Base-by-base conservation (phyloP, 2,888 invertebrate genomes). In the Boloria euphrosyne region DNA sequence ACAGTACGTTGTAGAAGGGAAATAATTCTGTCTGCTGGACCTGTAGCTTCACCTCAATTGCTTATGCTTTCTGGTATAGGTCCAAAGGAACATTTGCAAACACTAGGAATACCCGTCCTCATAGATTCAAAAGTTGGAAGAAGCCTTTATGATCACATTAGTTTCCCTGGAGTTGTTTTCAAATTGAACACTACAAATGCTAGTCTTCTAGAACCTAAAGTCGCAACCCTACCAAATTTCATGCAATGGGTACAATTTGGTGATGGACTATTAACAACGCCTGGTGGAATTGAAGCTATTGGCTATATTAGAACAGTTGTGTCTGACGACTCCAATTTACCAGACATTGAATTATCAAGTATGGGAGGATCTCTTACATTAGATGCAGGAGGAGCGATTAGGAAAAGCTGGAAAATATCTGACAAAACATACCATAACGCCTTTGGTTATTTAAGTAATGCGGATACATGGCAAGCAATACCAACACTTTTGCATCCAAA, bases 11-110 rank as follows among this genome's bases (percentile, higher is more conserved):
- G 96, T 5, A 93, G 93, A 51, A 95, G 96, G 77, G 97, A 97
- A 88, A 94, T 98, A 0, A 96, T 98, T 68, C 78, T 98, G 18
- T 95, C 96, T 13, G 97, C 97, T 0, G 98, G 98, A 0, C 94
- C 97, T 1, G 95, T 98, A 70, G 97, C 96, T 76, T 96, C 97
- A 0, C 97, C 98, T 0, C 98, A 98, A 82, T 81, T 98, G 16
- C 93, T 98, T n/a, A 96, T 98, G 96, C 85, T 98, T 2, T 97
- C 97, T 5, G 97, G 97, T 13, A 81, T 94, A 14, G 94, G 94
- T 0, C 94, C 94, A 0, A 82, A 84, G 67, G 86, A 94, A 68
- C 93, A 95, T 76, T 85, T 95, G 2, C 80, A 92, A 67, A 84
- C 90, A 10, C 84, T 94, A 5, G 92, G 91, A 0, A 93, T 96